A percentile compares a stretch with the other conserved stretches of the same genome.
phyloP scores from a whole-genome alignment of 2,888 invertebrate genomes.

The Trachelus tabidus region DNA sequence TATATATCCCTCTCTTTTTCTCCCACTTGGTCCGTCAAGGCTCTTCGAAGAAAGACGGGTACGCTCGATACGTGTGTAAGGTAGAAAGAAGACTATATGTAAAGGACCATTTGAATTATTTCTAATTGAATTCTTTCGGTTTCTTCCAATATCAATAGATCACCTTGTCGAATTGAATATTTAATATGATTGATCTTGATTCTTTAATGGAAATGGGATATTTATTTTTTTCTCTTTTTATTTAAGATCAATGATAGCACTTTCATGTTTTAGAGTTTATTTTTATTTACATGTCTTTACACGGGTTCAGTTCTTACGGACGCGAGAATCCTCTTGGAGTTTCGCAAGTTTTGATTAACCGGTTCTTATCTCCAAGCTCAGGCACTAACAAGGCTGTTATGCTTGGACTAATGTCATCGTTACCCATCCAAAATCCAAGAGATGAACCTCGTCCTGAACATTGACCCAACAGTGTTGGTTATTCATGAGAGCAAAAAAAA shows the following conservation, averaged over 20 bases:
- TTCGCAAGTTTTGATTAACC: background rate
- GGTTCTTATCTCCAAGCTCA: background rate
- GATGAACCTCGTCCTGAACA: background rate
- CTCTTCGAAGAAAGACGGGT: background rate
- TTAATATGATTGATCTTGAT: background rate
- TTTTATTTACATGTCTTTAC: background rate
- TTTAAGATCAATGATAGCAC: too few relatives aligned
- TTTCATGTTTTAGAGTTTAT: background rate
- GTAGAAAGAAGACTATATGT: background rate
- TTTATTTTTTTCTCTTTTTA: background rate
- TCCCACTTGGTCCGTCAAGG: slow-evolving; percentile 7
- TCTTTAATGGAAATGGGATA: background rate
- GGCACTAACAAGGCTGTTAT: background rate
- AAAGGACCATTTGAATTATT: background rate
- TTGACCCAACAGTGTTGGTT: background rate
- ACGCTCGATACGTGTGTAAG: background rate
- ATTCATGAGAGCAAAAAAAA: background rate
- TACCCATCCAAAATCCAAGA: background rate
- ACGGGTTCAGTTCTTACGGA: background rate
- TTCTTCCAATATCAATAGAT: background rate
- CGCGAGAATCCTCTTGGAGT: background rate
- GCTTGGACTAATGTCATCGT: background rate
- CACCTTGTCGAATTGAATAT: background rate
- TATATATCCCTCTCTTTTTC: slow-evolving; percentile 6
- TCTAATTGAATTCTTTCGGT: background rate